These are phyloP conservation scores for Falco columbarius DNA, from an alignment of 2,797 vertebrate genomes.

Conservation along the genomic window DNA sequence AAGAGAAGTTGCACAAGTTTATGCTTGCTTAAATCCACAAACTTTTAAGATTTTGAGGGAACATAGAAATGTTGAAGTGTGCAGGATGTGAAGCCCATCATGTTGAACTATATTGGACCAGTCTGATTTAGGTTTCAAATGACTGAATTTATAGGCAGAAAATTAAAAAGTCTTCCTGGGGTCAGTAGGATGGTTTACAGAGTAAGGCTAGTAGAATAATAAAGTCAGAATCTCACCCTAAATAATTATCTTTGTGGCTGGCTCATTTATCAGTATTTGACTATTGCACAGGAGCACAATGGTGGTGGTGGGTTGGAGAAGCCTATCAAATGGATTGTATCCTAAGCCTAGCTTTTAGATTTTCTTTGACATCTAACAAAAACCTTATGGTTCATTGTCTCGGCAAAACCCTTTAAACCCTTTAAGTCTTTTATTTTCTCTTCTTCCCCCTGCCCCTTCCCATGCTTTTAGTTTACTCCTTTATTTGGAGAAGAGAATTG, in stretches of 20 bases:
- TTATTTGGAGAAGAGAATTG: conserved; percentile 34
- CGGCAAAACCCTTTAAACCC: not conserved
- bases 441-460: not conserved
- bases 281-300: not conserved
- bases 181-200: not conserved
- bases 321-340: not conserved
- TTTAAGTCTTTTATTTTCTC: not conserved
- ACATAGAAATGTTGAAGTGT: not conserved
- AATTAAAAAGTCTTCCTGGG: not conserved
- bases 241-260: not conserved
- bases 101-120: not conserved
- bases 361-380: not conserved
- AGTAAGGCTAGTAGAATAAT: not conserved
- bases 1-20: not conserved
- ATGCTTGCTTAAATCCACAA: not conserved
- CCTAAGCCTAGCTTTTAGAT: not conserved
- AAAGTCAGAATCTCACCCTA: not conserved
- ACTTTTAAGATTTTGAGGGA: not conserved
- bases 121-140: not conserved
- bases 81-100: not conserved
- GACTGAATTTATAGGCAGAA: not conserved
- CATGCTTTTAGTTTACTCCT: conserved; percentile 53
- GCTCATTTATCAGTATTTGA: not conserved
- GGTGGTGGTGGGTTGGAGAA: not conserved
- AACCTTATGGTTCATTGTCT: not conserved